Percentiles rank a stretch among this genome's conserved stretches.
Conservation (phyloP, 2,888 invertebrate genomes). For the Mechanitis mazaeus region DNA sequence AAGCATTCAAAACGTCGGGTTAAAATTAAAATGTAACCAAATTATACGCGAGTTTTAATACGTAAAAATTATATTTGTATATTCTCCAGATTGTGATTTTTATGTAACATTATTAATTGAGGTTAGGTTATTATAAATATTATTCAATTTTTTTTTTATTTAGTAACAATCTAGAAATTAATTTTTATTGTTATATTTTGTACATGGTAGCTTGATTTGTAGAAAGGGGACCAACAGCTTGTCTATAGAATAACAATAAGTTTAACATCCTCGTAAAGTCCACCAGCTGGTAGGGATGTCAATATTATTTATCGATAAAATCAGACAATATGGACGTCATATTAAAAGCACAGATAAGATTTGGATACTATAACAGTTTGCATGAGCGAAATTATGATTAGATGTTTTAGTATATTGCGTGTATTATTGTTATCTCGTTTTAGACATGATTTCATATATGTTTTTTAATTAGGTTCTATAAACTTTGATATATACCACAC, state of each 20-base stretch:
- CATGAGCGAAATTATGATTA: constrained; percentile 21
- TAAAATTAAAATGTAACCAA: too few species aligned
- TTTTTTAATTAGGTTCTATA: too few species aligned
- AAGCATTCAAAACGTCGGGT: too few species aligned
- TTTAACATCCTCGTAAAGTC: constrained; percentile 52
- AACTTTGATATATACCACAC: too few species aligned
- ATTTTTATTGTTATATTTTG: constrained; percentile 27
- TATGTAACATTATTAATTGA: too few species aligned
- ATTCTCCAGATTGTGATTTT: too few species aligned
- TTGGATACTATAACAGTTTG: constrained; percentile 11
- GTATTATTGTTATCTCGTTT: neutral
- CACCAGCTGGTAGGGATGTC: constrained; percentile 21
- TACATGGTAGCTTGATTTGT: constrained; percentile 33
- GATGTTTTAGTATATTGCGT: constrained; percentile 11
- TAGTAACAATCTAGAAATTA: constrained; percentile 6
- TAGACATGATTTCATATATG: too few species aligned
- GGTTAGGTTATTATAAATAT: too few species aligned
- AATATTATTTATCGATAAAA: constrained; percentile 19
- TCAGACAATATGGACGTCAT: constrained; percentile 17
- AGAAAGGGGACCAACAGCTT: constrained; percentile 56
- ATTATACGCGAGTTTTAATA: too few species aligned
- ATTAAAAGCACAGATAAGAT: constrained; percentile 23
- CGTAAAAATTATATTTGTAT: too few species aligned
- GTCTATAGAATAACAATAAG: constrained; percentile 58
- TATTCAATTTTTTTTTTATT: too few species aligned